Conservation (phyloP, 1,140 invertebrate species). For the Lordiphosa mommai region DNA sequence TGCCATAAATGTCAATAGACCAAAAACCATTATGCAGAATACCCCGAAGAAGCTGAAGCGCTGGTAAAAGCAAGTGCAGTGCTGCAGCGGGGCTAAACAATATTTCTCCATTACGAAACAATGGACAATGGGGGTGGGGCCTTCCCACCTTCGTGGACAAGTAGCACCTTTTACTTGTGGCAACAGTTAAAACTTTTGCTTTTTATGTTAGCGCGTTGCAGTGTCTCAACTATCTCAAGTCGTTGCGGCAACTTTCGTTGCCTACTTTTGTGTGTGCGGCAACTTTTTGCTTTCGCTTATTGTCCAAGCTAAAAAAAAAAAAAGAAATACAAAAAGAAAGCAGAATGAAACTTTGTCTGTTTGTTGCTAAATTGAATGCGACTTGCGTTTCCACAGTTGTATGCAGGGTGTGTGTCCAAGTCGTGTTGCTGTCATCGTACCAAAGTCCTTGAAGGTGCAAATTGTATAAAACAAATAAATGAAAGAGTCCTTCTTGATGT, state of each 20-base stretch:
- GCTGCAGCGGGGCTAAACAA: slow-evolving; percentile 59
- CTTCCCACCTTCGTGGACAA: slow-evolving; percentile 31
- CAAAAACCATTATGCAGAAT: slow-evolving; percentile 74
- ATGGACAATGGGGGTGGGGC: slow-evolving; percentile 41
- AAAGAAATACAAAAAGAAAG: not conserved
- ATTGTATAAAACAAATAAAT: slow-evolving; percentile 13
- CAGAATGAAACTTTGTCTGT: slow-evolving; percentile 48
- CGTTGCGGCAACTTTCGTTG: slow-evolving; percentile 40
- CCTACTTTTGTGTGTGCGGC: slow-evolving; percentile 23
- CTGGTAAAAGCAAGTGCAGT: slow-evolving; percentile 12
- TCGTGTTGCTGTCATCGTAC: not conserved
- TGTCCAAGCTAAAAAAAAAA: slow-evolving; percentile 52
- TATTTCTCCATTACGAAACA: slow-evolving; percentile 73
- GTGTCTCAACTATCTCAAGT: slow-evolving; percentile 52
- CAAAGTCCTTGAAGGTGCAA: slow-evolving; percentile 12
- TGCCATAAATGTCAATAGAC: slow-evolving; percentile 74
- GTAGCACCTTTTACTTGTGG: slow-evolving; percentile 73
- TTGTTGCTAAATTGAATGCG: slow-evolving; percentile 73
- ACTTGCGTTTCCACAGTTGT: slow-evolving; percentile 39
- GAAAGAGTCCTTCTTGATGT: not conserved
- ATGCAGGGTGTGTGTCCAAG: not conserved
- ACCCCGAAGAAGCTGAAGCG: slow-evolving; percentile 16
- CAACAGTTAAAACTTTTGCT: slow-evolving; percentile 71
- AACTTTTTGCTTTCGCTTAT: slow-evolving; percentile 60
- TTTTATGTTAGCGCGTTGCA: slow-evolving; percentile 66